Evolutionary conservation across 2,113 vertebrate genomes (phyloP).

Genomic region (Larimichthys crocea): DNA sequence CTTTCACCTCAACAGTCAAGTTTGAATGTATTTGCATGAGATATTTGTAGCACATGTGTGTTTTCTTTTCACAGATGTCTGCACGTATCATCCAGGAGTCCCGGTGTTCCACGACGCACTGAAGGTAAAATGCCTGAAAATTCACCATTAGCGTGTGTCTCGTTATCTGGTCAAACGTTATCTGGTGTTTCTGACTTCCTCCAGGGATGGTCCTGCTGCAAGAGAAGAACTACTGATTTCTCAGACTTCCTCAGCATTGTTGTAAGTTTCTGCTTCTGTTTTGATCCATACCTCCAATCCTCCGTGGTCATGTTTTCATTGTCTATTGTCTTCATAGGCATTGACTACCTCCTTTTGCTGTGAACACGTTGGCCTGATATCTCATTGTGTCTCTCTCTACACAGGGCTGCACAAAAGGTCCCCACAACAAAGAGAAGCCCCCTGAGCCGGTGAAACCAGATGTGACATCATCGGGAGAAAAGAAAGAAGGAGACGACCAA

Average conservation of each 20-base stretch:
- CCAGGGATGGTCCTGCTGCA: conserved; percentile 99
- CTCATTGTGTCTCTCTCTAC: conserved; percentile 18
- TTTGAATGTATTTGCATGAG: neutral
- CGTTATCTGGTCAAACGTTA: conserved; percentile 25
- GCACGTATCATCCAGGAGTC: conserved; percentile 94
- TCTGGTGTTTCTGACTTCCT: conserved; percentile 40
- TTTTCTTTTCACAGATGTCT: conserved; percentile 84
- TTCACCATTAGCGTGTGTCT: neutral
- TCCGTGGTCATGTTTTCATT: conserved; percentile 11
- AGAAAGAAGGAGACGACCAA: conserved; percentile 87
- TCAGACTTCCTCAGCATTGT: conserved; percentile 97
- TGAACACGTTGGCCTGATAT: neutral
- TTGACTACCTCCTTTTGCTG: conserved; percentile 25
- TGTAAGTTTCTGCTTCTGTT: conserved; percentile 83
- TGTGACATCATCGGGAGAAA: conserved; percentile 90
- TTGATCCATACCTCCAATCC: conserved; percentile 26
- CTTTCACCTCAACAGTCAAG: neutral
- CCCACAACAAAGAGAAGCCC: conserved; percentile 96
- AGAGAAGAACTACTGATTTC: conserved; percentile 96
- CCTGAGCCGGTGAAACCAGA: conserved; percentile 95
- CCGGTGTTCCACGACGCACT: conserved; percentile 98
- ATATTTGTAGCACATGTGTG: neutral
- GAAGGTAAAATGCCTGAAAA: conserved; percentile 86
- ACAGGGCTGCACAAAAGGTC: conserved; percentile 96
- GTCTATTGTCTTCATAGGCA: conserved; percentile 42